phyloP scores from a whole-genome alignment of 2,113 vertebrate genomes.

The Peromyscus polionotus region DNA sequence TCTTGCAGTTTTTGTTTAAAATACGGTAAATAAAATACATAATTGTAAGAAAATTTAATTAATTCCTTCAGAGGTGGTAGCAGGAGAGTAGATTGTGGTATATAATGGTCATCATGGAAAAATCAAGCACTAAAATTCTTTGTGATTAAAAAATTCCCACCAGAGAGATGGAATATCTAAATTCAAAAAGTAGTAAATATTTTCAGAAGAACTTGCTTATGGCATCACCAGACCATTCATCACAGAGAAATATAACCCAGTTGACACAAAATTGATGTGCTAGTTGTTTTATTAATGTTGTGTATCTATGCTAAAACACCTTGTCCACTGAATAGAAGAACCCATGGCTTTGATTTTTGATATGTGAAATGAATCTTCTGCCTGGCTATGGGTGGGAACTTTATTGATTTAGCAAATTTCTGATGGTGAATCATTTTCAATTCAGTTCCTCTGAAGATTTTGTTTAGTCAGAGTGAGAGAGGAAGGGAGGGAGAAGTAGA shows the following conservation, averaged over 20 bases:
- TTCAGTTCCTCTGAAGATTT: not conserved
- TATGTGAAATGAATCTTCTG: slow-evolving; percentile 65
- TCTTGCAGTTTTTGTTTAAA: not conserved
- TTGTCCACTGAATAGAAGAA: not conserved
- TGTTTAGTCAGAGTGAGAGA: not conserved
- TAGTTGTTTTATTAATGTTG: slow-evolving; percentile 66
- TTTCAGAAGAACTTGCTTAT: not conserved
- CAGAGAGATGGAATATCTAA: not conserved
- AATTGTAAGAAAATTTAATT: not conserved
- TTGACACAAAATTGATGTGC: slow-evolving; percentile 9
- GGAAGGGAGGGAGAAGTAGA: not conserved
- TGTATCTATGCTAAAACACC: slow-evolving; percentile 20
- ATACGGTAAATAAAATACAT: not conserved
- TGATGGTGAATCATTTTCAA: slow-evolving; percentile 61
- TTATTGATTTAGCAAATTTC: slow-evolving; percentile 58
- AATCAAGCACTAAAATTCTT: not conserved
- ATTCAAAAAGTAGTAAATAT: slow-evolving; percentile 32
- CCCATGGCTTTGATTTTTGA: slow-evolving; percentile 29
- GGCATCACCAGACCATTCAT: not conserved
- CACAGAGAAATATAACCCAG: slow-evolving; percentile 25
- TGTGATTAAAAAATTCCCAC: not conserved
- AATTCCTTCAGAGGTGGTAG: not conserved
- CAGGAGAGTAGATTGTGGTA: not conserved
- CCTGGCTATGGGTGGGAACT: not conserved
- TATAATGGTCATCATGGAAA: not conserved